A percentile compares a stretch with the other conserved stretches of the same genome.
Evolutionary conservation across 1,140 invertebrate genomes (phyloP).

Genomic region (Gonioctena quinquepunctata): DNA sequence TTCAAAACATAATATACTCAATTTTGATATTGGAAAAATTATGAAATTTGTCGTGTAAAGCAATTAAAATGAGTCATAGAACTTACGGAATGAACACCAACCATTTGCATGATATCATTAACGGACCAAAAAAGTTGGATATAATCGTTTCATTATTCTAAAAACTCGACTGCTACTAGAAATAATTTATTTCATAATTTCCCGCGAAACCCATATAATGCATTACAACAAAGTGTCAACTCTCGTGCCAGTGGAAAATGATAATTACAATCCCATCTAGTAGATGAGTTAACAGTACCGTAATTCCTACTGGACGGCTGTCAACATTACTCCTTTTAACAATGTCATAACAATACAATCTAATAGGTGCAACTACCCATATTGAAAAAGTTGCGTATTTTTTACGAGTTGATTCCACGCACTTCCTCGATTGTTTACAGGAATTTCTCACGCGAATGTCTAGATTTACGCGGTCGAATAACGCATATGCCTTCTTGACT

Average conservation of each 20-base stretch:
- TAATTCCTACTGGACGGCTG: not conserved
- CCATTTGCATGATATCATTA: no score
- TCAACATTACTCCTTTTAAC: not conserved
- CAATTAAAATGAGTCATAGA: no score
- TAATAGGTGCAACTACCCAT: slow-evolving; percentile 21
- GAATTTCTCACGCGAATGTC: slow-evolving; percentile 8
- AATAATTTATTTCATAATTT: no score
- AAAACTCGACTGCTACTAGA: no score
- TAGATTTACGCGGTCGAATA: slow-evolving; percentile 13
- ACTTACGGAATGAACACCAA: no score
- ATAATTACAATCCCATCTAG: not conserved
- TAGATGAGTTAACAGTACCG: not conserved
- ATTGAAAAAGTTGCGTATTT: slow-evolving; percentile 15
- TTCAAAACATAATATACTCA: no score
- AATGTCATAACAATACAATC: slow-evolving; percentile 7
- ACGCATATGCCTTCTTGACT: no score
- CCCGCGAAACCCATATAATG: no score
- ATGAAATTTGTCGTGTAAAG: no score
- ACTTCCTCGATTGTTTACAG: slow-evolving; percentile 13
- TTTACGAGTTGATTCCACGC: slow-evolving; percentile 23
- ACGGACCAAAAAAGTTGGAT: no score
- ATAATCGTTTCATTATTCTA: no score
- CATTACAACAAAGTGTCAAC: not conserved
- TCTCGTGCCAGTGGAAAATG: not conserved
- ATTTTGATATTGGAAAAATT: no score